A percentile compares a stretch with the other conserved stretches of the same genome.
These are phyloP conservation scores for Grammomys dolichurus DNA, from an alignment of 2,113 vertebrate species.

Conservation along the genomic window DNA sequence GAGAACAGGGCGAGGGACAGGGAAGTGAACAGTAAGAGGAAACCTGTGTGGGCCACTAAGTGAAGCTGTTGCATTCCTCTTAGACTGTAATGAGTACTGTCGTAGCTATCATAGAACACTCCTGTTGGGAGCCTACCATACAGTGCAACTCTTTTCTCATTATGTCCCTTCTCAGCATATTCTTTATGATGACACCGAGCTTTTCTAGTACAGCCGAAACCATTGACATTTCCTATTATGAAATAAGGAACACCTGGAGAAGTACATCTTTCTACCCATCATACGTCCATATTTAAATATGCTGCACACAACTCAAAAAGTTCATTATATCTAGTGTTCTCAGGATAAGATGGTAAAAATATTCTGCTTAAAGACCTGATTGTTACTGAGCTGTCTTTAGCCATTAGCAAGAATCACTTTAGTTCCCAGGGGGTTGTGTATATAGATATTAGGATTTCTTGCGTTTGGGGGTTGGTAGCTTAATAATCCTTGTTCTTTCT, in stretches of 20 bases:
- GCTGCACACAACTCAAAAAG: neutral
- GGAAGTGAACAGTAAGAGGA: neutral
- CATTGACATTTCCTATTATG: neutral
- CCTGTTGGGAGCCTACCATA: neutral
- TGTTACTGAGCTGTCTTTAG: constrained; percentile 64
- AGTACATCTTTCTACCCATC: neutral
- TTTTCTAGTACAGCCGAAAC: constrained; percentile 74
- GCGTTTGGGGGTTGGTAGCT: neutral
- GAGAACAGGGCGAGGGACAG: neutral
- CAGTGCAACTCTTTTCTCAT: constrained; percentile 54
- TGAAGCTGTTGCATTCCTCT: constrained; percentile 23
- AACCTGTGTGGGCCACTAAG: neutral
- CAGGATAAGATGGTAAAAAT: neutral
- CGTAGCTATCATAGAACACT: neutral
- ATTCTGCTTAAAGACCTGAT: constrained; percentile 31
- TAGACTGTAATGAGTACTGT: neutral
- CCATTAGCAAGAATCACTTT: constrained; percentile 68
- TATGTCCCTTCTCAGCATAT: constrained; percentile 79
- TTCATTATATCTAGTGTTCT: neutral
- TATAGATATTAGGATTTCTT: constrained; percentile 50
- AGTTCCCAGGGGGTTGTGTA: constrained; percentile 68
- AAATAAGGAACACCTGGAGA: constrained; percentile 12
- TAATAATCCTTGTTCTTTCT: neutral
- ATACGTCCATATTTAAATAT: neutral
- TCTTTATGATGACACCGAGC: constrained; percentile 78